Evolutionary conservation across 2,113 vertebrate genomes (phyloP), one percentile per base, ranked within the genome.

Genomic region (Ailurus styani): DNA sequence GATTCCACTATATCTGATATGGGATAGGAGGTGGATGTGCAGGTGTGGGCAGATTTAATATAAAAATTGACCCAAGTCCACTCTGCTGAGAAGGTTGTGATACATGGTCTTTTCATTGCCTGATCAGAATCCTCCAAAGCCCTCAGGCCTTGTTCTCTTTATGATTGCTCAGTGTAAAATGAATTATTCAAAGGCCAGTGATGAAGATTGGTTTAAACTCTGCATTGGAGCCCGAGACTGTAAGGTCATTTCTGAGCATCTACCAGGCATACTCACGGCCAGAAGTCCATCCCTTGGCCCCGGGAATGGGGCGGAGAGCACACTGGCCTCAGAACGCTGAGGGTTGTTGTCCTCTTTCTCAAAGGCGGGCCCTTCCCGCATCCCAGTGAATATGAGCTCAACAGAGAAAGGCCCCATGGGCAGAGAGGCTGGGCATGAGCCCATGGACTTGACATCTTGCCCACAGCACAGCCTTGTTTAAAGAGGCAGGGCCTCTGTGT

Each of bases 151-250:
- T 83, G 45, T 88, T 87, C 57, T 88, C 84, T 73, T 73, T 13
- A 70, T 11, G 37, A 68, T 6, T n/a, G 45, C 77, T 27, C 40
- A 78, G 14, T 50, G 42, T 45, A n/a, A 68, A 34, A 91, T 85
- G 85, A 95, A 86, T 97, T 86, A 97, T 88, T 95, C 93, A 93
- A 66, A 93, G 86, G 17, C 31, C 62, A 12, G 88, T 3, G 25
- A 17, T 37, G 66, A 78, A 88, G 91, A 77, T 0, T 62, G 55
- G 62, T 31, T 66, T 50, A 40, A 45, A 47, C 34, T 34, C 60
- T 78, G 18, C 25, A 13, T 23, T 0, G 4, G 66, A 93, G 62
- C n/a, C 34, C 66, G 92, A 90, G 78, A n/a, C 37, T 0, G 42
- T 60, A 66, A 91, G 83, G 93, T 70, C 84, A 52, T 42, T 66